Evolutionary conservation across 2,113 vertebrate genomes (phyloP).

Genomic region (Clarias batrachus): DNA sequence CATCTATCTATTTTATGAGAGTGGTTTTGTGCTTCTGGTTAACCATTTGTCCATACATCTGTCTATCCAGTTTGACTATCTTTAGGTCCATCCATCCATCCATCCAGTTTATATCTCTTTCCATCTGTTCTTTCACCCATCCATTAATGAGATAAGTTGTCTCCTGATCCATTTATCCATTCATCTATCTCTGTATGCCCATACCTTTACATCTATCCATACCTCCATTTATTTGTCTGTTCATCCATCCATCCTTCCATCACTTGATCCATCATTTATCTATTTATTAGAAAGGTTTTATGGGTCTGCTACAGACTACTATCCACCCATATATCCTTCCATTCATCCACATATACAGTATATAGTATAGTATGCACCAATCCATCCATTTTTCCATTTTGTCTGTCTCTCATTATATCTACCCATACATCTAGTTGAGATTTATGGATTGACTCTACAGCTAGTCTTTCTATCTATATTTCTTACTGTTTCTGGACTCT

Average conservation of each 20-base stretch:
- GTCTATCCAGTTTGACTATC: not conserved
- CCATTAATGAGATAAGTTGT: not conserved
- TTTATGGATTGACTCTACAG: too few relatives aligned
- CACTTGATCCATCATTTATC: too few relatives aligned
- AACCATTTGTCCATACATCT: not conserved
- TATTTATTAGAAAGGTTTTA: too few relatives aligned
- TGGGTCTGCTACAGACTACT: too few relatives aligned
- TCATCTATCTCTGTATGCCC: not conserved
- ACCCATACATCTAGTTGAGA: too few relatives aligned
- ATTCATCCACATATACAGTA: too few relatives aligned
- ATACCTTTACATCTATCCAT: not conserved
- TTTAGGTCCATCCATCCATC: not conserved
- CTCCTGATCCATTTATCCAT: not conserved
- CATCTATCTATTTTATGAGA: not conserved
- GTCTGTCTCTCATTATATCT: too few relatives aligned
- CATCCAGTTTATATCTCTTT: not conserved
- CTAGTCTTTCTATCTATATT: too few relatives aligned
- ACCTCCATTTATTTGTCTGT: not conserved
- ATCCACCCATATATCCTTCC: too few relatives aligned
- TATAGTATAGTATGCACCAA: too few relatives aligned
- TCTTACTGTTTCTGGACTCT: too few relatives aligned
- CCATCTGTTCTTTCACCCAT: not conserved
- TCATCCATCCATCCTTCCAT: not conserved
- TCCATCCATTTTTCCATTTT: too few relatives aligned
- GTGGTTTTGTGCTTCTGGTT: not conserved